Percentiles rank a stretch among this genome's conserved stretches.
Evolutionary conservation across 2,113 vertebrate species (phyloP).

Genomic region (Turdus rufiventris): DNA sequence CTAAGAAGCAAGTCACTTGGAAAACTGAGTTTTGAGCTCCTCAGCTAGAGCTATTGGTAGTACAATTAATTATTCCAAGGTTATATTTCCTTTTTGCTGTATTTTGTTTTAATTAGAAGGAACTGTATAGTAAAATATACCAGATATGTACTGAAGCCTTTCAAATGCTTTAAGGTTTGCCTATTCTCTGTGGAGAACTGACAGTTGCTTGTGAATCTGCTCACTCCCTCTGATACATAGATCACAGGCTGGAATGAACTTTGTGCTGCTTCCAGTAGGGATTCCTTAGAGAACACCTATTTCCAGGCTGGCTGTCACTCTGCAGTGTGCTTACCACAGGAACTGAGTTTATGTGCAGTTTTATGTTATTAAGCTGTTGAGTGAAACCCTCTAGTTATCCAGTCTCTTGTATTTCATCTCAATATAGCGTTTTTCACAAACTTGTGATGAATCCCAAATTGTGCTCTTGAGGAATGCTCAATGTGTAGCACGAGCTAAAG

Average conservation of each 20-base stretch:
- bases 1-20: neutral
- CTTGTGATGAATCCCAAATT: neutral
- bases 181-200: neutral
- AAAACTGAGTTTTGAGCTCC: neutral
- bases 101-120: neutral
- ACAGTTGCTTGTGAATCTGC: neutral
- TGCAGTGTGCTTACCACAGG: neutral
- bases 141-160: neutral
- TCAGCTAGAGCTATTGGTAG: neutral
- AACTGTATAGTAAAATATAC: neutral
- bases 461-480: neutral
- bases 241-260: neutral
- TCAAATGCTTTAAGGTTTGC: neutral
- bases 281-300: neutral
- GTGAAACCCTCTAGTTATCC: neutral
- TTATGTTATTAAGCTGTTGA: neutral
- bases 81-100: neutral
- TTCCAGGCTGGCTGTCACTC: neutral
- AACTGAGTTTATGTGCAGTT: neutral
- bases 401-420: neutral
- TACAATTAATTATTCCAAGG: neutral
- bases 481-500: neutral
- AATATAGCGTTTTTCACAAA: neutral
- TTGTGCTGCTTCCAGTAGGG: neutral
- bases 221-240: neutral